phyloP scores from a whole-genome alignment of 64 coral and sea anemone genomes.

The Anthopleura sola region DNA sequence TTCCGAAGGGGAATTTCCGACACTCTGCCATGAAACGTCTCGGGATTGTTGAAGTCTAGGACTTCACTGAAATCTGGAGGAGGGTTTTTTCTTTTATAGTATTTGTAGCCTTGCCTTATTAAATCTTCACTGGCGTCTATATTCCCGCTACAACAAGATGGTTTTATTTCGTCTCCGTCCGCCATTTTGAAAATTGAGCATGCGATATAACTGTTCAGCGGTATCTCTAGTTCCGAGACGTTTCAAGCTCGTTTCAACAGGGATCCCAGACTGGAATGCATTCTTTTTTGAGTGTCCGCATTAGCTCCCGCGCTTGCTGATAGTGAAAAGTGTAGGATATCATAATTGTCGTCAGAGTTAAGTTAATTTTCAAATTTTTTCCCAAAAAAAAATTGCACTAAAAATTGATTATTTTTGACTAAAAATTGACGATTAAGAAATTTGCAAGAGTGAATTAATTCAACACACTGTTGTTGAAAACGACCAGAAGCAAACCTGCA shows the following conservation, averaged over 20 bases:
- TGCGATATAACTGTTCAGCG: not conserved
- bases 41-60: constrained; percentile 79
- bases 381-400: too few relatives aligned
- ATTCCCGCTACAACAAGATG: not conserved
- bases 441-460: too few relatives aligned
- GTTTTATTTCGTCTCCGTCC: not conserved
- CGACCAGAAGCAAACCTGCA: too few relatives aligned
- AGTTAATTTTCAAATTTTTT: too few relatives aligned
- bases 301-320: too few relatives aligned
- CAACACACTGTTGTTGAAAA: too few relatives aligned
- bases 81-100: constrained; percentile 84
- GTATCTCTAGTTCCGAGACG: too few relatives aligned
- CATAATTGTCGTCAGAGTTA: too few relatives aligned
- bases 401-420: too few relatives aligned
- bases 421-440: too few relatives aligned
- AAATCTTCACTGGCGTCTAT: constrained; percentile 19
- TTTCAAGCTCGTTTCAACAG: not conserved
- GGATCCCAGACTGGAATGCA: not conserved
- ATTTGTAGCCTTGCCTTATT: constrained; percentile 92
- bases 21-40: constrained; percentile 57
- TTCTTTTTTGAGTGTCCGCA: too few relatives aligned
- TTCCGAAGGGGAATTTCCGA: constrained; percentile 32
- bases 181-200: constrained; percentile 31
- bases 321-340: too few relatives aligned
- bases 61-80: constrained; percentile 93